Evolutionary conservation across 2,888 invertebrate genomes (phyloP), one percentile per base, ranked within the genome.

Genomic region (Mamestra brassicae): DNA sequence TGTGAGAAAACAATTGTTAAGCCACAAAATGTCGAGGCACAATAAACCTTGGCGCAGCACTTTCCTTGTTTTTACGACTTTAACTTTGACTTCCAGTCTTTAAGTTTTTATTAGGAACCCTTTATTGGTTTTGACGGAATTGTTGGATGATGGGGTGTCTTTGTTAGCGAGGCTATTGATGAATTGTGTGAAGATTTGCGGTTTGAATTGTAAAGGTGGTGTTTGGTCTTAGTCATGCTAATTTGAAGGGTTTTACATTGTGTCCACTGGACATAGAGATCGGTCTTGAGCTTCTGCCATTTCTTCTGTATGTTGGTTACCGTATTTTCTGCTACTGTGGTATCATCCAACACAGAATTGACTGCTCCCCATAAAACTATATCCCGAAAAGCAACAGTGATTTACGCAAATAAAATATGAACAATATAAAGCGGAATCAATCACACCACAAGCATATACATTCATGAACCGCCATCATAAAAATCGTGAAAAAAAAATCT

Each of bases 1-100:
- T 90, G 92, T 92, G 93, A 92, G 92, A 93, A 93, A 95, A 95
- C 95, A 95, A 95, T 95, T 93, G 94, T 91, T 89, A 87, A 87
- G 81, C 93, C 93, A 90, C 93, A 91, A 93, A 92, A 87, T 87
- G 91, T 78, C 88, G 86, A 80, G 75, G 71, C 71, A 88, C 90
- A 87, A 90, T 92, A 91, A 90, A 90, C 80, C 81, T 72, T 71
- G 68, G 42, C 71, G 63, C 55, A 81, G 69, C 84, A 80, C 79
- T 85, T 81, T 71, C 81, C 83, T 83, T 87, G 84, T 81, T 86
- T 90, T 91, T 90, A 90, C 83, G 83, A 87, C 85, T 76, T 60
- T 69, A 74, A 84, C 77, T 83, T 85, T 81, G 87, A 87, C 91
- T 91, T 86, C 90, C 90, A 88, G 92, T 90, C 88, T 92, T 92